phyloP scores from a whole-genome alignment of 2,113 vertebrate genomes.

The Pomatorhinus ruficollis region DNA sequence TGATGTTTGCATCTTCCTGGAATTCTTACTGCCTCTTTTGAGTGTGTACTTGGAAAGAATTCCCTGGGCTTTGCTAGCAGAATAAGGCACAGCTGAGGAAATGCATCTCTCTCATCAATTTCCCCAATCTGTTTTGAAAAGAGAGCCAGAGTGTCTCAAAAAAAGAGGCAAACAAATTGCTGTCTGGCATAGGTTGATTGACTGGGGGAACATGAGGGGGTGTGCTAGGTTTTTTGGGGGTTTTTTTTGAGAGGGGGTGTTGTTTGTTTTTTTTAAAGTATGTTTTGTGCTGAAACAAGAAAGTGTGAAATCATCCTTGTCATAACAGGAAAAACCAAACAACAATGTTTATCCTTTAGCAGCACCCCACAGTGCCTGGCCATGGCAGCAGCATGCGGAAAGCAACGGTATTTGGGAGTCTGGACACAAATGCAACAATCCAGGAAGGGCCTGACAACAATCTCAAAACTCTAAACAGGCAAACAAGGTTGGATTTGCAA shows the following conservation, averaged over 20 bases:
- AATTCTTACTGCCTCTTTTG: background rate
- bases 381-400: accelerated
- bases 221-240: background rate
- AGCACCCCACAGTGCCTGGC: background rate
- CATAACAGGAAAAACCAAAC: background rate
- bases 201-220: background rate
- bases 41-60: background rate
- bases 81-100: background rate
- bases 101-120: background rate
- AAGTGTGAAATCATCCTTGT: background rate
- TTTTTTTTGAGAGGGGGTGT: background rate
- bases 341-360: background rate
- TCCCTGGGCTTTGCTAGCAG: background rate
- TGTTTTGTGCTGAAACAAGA: background rate
- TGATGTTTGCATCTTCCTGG: background rate
- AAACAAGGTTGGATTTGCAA: background rate
- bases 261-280: background rate
- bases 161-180: background rate
- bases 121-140: background rate
- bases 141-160: background rate
- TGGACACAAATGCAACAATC: background rate
- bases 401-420: background rate
- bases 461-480: background rate
- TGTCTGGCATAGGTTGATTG: background rate
- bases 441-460: background rate